These are phyloP conservation scores for Scytalopus superciliaris DNA, from an alignment of 2,113 vertebrate species.

Conservation along the genomic window DNA sequence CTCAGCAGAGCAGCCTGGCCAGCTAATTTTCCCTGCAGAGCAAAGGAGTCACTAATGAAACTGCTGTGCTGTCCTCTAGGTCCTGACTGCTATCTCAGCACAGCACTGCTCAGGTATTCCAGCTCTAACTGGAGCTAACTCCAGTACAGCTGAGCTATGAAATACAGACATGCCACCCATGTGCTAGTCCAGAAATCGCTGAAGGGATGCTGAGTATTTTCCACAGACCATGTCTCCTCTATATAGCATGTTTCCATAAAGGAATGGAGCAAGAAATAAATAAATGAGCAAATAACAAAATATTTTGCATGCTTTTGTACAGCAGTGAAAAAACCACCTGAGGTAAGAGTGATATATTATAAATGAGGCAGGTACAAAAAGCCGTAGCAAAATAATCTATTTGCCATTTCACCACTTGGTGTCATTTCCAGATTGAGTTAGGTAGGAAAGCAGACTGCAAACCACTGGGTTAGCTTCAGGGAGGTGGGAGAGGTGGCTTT, in stretches of 20 bases:
- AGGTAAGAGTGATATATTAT: not conserved
- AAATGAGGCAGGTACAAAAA: not conserved
- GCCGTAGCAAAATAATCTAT: not conserved
- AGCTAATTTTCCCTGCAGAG: not conserved
- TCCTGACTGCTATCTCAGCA: not conserved
- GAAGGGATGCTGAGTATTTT: not conserved
- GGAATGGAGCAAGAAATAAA: not conserved
- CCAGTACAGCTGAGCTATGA: not conserved
- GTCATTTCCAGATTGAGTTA: not conserved
- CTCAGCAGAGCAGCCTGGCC: not conserved
- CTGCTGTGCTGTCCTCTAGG: not conserved
- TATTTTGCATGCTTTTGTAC: not conserved
- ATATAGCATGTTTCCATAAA: not conserved
- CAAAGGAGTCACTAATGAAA: not conserved
- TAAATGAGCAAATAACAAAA: not conserved
- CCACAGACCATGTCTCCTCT: not conserved
- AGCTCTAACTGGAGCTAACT: not conserved
- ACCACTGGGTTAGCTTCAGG: not conserved
- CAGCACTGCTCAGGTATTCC: not conserved
- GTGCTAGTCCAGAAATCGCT: not conserved
- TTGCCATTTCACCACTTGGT: not conserved
- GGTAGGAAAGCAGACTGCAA: not conserved
- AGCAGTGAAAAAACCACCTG: not conserved
- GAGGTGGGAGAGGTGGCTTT: not conserved
- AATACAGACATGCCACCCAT: not conserved